These are phyloP conservation scores for Psilopsiagon aymara DNA, from an alignment of 2,113 vertebrate genomes.

Conservation along the genomic window DNA sequence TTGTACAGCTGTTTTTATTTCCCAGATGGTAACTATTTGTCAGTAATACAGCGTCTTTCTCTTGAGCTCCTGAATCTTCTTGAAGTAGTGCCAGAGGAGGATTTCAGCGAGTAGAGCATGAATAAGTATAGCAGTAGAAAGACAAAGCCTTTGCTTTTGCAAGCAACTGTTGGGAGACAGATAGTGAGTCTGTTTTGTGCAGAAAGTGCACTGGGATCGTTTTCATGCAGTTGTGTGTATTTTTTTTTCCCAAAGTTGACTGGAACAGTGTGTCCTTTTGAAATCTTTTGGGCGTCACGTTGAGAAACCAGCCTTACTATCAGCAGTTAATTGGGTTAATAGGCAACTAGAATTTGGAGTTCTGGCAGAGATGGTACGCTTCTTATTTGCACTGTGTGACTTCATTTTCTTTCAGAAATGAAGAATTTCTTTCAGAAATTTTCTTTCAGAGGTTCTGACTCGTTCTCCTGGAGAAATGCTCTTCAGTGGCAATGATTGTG, in stretches of 20 bases:
- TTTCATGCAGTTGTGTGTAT: not conserved
- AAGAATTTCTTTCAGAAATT: no score
- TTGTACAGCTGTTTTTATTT: not conserved
- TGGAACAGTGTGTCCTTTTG: not conserved
- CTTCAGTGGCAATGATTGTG: not conserved
- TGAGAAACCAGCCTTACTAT: not conserved
- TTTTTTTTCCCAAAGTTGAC: not conserved
- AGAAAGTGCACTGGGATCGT: accelerated
- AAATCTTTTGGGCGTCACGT: not conserved
- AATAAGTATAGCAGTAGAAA: not conserved
- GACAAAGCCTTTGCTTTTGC: conserved; percentile 40
- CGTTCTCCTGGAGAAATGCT: not conserved
- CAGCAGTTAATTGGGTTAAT: not conserved
- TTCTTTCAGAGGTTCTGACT: not conserved
- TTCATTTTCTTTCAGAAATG: not conserved
- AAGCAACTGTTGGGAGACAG: not conserved
- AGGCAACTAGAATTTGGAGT: not conserved
- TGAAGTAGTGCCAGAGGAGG: conserved; percentile 41
- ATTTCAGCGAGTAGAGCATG: conserved; percentile 26
- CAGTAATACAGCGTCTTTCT: not conserved
- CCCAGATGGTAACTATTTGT: not conserved
- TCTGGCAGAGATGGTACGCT: not conserved
- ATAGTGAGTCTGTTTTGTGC: not conserved
- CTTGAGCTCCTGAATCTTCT: not conserved
- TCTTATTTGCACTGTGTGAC: not conserved